These are phyloP conservation scores for Osmerus eperlanus DNA, from an alignment of 2,113 vertebrate genomes.

Conservation along the genomic window DNA sequence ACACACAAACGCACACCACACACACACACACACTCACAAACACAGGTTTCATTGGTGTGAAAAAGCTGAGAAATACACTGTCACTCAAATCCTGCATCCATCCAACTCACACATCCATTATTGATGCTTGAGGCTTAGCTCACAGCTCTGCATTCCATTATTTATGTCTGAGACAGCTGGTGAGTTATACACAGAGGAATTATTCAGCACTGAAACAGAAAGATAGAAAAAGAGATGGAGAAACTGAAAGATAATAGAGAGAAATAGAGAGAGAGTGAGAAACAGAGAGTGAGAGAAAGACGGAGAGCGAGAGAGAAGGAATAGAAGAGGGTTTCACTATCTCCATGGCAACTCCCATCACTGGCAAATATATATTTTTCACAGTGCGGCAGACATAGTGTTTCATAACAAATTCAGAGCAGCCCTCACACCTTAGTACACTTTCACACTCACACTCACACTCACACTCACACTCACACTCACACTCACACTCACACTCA, in stretches of 20 bases:
- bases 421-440: slow-evolving; percentile 45
- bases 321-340: slow-evolving; percentile 46
- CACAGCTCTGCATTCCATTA: slow-evolving; percentile 71
- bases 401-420: slow-evolving; percentile 46
- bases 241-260: background rate
- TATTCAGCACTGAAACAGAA: slow-evolving; percentile 49
- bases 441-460: slow-evolving; percentile 39
- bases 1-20: no score
- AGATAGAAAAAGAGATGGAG: slow-evolving; percentile 24
- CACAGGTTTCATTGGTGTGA: slow-evolving; percentile 17
- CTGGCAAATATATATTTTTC: slow-evolving; percentile 31
- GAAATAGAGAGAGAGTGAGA: slow-evolving; percentile 1
- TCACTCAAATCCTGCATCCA: slow-evolving; percentile 67
- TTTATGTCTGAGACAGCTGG: slow-evolving; percentile 75
- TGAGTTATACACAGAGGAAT: slow-evolving; percentile 63
- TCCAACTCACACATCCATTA: slow-evolving; percentile 62
- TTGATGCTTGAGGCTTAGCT: slow-evolving; percentile 71
- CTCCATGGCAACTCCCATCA: slow-evolving; percentile 69
- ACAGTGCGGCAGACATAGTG: slow-evolving; percentile 45
- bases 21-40: slow-evolving; percentile 4
- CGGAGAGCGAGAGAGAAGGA: slow-evolving; percentile 26
- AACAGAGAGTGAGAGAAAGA: slow-evolving; percentile 5
- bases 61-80: slow-evolving; percentile 37
- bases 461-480: no score
- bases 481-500: no score